phyloP scores from a whole-genome alignment of 2,797 vertebrate genomes.

The Gallirallus australis region DNA sequence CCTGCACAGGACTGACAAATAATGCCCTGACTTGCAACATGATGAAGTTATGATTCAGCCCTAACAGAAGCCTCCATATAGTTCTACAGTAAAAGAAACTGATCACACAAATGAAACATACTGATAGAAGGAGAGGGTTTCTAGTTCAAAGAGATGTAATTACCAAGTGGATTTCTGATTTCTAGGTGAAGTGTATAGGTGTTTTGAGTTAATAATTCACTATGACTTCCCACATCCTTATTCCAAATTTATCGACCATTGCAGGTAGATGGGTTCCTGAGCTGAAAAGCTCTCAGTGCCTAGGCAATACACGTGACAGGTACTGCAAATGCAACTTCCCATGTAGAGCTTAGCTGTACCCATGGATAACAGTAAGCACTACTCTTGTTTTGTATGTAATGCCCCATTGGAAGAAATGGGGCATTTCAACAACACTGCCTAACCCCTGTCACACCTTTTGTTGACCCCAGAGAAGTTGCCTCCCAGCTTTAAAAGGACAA shows the following conservation, averaged over 20 bases:
- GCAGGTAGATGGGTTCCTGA: background rate
- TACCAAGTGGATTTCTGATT: background rate
- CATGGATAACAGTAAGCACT: background rate
- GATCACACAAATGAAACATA: background rate
- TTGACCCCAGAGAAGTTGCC: background rate
- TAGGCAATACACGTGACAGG: background rate
- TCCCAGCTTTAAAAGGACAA: conserved; percentile 36
- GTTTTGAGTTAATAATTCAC: background rate
- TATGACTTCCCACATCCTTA: background rate
- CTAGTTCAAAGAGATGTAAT: background rate
- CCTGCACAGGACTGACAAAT: background rate
- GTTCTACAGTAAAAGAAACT: background rate
- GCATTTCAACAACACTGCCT: background rate
- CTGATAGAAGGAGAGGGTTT: background rate
- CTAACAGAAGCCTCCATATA: background rate
- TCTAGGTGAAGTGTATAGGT: background rate
- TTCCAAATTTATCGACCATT: background rate
- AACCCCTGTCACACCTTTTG: conserved; percentile 34
- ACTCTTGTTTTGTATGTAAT: background rate
- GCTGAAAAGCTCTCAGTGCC: background rate
- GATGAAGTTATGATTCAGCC: background rate
- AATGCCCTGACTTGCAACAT: background rate
- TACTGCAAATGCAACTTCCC: background rate
- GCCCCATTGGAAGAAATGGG: background rate
- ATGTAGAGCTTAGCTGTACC: background rate